phyloP scores from a whole-genome alignment of 2,888 invertebrate genomes.

The Dolichomitus sp. region DNA sequence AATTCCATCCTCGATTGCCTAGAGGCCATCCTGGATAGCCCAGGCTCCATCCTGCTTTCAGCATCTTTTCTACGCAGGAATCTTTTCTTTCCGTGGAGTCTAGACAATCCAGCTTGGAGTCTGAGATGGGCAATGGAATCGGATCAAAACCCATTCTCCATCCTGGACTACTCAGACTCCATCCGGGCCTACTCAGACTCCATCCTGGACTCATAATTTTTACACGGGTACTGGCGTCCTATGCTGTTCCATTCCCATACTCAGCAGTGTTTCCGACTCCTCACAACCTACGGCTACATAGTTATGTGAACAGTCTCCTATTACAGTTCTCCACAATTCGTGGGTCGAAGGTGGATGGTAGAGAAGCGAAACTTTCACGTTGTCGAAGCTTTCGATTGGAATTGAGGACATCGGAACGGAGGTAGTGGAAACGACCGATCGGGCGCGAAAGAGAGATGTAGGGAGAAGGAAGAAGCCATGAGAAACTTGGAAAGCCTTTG shows the following conservation, averaged over 20 bases:
- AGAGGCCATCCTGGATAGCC: too few species aligned
- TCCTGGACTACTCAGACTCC: too few species aligned
- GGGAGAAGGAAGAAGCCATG: conserved; percentile 30
- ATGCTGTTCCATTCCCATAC: neutral
- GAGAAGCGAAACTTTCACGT: conserved; percentile 46
- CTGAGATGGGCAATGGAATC: too few species aligned
- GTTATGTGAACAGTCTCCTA: conserved; percentile 28
- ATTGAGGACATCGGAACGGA: conserved; percentile 52
- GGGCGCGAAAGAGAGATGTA: conserved; percentile 34
- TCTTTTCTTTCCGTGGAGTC: too few species aligned
- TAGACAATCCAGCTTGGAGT: too few species aligned
- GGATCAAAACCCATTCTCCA: too few species aligned
- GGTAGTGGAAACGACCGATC: conserved; percentile 37
- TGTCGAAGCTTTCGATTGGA: conserved; percentile 52
- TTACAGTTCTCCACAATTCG: conserved; percentile 24
- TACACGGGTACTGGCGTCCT: neutral
- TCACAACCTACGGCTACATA: conserved; percentile 20
- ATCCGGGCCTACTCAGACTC: too few species aligned
- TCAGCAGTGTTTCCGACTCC: neutral
- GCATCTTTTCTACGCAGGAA: too few species aligned
- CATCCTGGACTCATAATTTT: too few species aligned
- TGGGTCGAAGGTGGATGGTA: conserved; percentile 14
- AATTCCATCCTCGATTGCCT: too few species aligned
- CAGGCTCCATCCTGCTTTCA: too few species aligned
- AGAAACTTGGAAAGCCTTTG: conserved; percentile 37